Evolutionary conservation across 2,888 invertebrate genomes (phyloP).

Genomic region (Hydropsyche betteni): DNA sequence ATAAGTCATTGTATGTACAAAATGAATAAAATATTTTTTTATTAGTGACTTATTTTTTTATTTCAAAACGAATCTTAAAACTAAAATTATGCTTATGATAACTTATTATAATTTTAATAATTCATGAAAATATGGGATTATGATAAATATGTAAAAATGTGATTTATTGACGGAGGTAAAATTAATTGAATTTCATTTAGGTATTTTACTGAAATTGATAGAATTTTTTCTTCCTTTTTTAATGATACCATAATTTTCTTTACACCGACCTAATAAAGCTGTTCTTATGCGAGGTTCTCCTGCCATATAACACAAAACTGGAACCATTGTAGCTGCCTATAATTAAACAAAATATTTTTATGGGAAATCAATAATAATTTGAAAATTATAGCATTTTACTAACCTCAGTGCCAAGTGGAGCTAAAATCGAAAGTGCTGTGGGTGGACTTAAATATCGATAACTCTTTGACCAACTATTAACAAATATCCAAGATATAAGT

Average conservation of each 20-base stretch:
- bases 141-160: too few species aligned
- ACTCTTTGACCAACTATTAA: slow-evolving; percentile 29
- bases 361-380: not conserved
- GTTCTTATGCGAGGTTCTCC: slow-evolving; percentile 63
- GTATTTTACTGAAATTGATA: slow-evolving; percentile 35
- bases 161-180: too few species aligned
- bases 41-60: slow-evolving; percentile 28
- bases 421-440: slow-evolving; percentile 61
- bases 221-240: slow-evolving; percentile 34
- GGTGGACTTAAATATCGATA: slow-evolving; percentile 55
- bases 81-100: too few species aligned
- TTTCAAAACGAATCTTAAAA: not conserved
- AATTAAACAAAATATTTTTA: slow-evolving; percentile 22
- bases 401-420: slow-evolving; percentile 66
- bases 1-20: slow-evolving; percentile 44
- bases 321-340: slow-evolving; percentile 65
- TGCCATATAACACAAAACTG: slow-evolving; percentile 63
- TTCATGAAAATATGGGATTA: too few species aligned
- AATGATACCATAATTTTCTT: slow-evolving; percentile 60
- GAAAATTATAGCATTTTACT: not conserved
- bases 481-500: slow-evolving; percentile 56
- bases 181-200: not conserved
- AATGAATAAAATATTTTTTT: slow-evolving; percentile 50
- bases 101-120: too few species aligned
- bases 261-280: slow-evolving; percentile 64